Base-by-base conservation (phyloP, 2,888 invertebrate genomes). In the Seira ritae region DNA sequence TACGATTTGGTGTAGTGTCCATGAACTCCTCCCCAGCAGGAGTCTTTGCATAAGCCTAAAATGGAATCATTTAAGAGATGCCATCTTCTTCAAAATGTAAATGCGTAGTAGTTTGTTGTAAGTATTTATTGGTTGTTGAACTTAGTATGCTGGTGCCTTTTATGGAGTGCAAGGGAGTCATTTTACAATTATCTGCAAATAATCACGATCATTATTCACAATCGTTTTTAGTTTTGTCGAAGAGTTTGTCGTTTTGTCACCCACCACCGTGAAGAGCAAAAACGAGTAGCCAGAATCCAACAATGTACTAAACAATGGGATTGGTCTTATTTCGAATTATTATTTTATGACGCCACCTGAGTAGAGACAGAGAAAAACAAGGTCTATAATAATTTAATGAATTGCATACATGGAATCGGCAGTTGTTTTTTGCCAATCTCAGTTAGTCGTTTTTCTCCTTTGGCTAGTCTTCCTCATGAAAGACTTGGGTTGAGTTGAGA, bases 71-170 rank as follows among this genome's bases (percentile, higher is more conserved):
- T 42, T 42, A 42, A 12, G n/a, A 42, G 6, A 42, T n/a, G 6
- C 42, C 42, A 42, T 42, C 6, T 42, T 42, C 6, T 8, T 42
- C 42, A 8, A 12, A 8, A 8, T 6, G 42, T 6, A 42, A 42
- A 3, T 76, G 31, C 37, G 68, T 60, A 55, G 69, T 55, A 66
- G 12, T 4, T 42, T 42, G 42, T 42, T 42, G 42, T 68, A n/a
- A n/a, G 17, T 68, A 31, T 19, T 74, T 65, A 66, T 66, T 76
- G 76, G 76, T 76, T 76, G 68, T 76, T 76, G 68, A 76, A 76
- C 76, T 68, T 74, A n/a, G 50, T n/a, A 60, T 15, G 60, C 20
- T 22, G 19, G 24, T 23, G 69, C 80, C 68, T 68, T 74, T 60
- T 62, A 74, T 73, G 79, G 79, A 55, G 55, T n/a, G n/a, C n/a